Conservation (phyloP, 2,113 vertebrate species). For the Trogon melanurus region DNA sequence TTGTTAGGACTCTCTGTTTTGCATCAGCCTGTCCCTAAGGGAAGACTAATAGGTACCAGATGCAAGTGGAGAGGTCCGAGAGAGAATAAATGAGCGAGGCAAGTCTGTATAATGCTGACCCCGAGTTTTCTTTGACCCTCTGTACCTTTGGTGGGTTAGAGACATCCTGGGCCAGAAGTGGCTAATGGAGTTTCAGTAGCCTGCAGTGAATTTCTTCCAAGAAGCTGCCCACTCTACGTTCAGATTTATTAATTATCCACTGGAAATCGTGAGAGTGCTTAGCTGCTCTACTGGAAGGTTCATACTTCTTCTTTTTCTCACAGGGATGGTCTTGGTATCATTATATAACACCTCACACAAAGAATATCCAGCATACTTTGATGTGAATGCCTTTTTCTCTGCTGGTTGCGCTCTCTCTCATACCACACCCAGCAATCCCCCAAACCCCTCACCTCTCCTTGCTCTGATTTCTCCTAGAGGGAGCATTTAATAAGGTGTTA, state of each 20-base stretch:
- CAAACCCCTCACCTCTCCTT: neutral
- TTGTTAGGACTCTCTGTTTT: neutral
- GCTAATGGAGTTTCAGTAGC: neutral
- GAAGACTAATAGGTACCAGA: neutral
- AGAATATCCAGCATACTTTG: neutral
- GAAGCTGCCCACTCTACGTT: neutral
- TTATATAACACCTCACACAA: neutral
- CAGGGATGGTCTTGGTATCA: neutral
- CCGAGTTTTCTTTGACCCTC: neutral
- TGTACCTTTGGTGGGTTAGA: neutral
- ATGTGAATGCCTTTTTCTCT: neutral
- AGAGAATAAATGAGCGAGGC: neutral
- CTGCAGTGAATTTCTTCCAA: neutral
- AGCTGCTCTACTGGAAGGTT: neutral
- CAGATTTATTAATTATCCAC: neutral
- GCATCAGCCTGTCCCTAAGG: neutral
- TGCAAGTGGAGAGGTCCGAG: neutral
- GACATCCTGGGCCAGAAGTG: neutral
- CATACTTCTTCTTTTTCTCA: neutral
- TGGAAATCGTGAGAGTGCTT: neutral
- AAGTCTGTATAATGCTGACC: rapidly evolving
- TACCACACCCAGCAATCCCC: rapidly evolving
- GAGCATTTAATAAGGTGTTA: slow-evolving; percentile 92
- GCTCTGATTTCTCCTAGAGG: slow-evolving; percentile 75
- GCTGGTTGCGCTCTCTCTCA: neutral